These are phyloP conservation scores for Antitype chi DNA, from an alignment of 2,888 invertebrate genomes.

Conservation along the genomic window DNA sequence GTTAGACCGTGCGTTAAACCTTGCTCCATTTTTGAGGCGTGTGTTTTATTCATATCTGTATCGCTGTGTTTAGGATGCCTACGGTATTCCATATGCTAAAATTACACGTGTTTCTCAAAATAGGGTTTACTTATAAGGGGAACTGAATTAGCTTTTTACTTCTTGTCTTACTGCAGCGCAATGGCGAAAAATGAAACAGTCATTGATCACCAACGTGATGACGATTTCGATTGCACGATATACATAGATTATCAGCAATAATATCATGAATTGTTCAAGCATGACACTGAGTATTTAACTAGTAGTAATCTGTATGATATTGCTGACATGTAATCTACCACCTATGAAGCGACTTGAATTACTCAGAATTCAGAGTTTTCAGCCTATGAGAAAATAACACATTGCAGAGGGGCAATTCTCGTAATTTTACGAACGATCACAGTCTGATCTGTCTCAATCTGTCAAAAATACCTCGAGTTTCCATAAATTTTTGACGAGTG, in stretches of 20 bases:
- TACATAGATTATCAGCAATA: not conserved
- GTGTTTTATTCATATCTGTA: conserved; percentile 49
- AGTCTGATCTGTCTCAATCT: too few species aligned
- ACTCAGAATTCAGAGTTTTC: not conserved
- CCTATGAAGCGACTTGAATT: not conserved
- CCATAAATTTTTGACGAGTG: too few species aligned
- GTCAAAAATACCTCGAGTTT: too few species aligned
- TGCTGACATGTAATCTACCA: not conserved
- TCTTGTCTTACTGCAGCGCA: not conserved
- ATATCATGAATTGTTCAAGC: not conserved
- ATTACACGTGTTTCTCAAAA: conserved; percentile 9
- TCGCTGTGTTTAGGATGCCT: conserved; percentile 28
- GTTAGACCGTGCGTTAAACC: conserved; percentile 48
- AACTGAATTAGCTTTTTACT: not conserved
- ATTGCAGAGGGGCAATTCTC: not conserved
- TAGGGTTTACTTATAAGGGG: not conserved
- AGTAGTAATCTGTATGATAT: not conserved
- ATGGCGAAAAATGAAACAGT: not conserved
- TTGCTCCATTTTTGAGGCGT: conserved; percentile 50
- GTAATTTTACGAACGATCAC: too few species aligned
- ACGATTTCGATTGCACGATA: not conserved
- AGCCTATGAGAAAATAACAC: not conserved
- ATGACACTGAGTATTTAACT: not conserved
- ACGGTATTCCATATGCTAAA: conserved; percentile 1
- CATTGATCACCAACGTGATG: not conserved